phyloP scores from a whole-genome alignment of 2,888 invertebrate species.

The Aspidiotus rigidus region DNA sequence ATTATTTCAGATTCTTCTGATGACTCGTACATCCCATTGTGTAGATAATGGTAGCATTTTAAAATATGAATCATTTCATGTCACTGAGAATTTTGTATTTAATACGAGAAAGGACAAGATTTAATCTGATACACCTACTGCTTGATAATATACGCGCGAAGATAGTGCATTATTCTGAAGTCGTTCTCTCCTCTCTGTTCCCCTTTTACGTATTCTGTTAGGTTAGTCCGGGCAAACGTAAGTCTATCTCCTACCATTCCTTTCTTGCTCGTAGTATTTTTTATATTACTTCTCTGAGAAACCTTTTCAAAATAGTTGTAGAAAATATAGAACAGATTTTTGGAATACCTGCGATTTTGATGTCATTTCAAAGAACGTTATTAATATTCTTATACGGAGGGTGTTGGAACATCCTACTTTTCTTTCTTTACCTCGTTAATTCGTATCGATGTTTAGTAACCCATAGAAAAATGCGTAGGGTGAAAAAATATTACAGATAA shows the following conservation, averaged over 20 bases:
- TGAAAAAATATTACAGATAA: background rate
- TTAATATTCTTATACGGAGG: background rate
- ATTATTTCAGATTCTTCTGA: constrained; percentile 26
- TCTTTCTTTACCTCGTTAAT: constrained; percentile 1
- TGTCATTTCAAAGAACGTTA: background rate
- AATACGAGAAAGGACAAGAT: constrained; percentile 14
- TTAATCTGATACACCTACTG: constrained; percentile 33
- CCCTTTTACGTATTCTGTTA: background rate
- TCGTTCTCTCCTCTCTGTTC: constrained; percentile 6
- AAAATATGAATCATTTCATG: constrained; percentile 32
- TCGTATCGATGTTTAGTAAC: background rate
- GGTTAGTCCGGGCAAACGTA: too few species aligned
- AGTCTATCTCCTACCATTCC: too few species aligned
- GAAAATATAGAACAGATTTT: constrained; percentile 24
- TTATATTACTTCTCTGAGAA: background rate
- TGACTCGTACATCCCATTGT: constrained; percentile 31
- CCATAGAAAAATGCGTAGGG: background rate
- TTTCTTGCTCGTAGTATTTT: background rate
- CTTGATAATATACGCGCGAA: background rate
- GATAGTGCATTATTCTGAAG: constrained; percentile 15
- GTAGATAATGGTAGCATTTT: constrained; percentile 29
- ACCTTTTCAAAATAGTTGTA: background rate
- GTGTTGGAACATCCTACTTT: background rate
- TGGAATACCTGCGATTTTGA: constrained; percentile 20
- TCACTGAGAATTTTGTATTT: constrained; percentile 27